Conservation (phyloP, 2,797 vertebrate genomes). For the Zonotrichia albicollis region DNA sequence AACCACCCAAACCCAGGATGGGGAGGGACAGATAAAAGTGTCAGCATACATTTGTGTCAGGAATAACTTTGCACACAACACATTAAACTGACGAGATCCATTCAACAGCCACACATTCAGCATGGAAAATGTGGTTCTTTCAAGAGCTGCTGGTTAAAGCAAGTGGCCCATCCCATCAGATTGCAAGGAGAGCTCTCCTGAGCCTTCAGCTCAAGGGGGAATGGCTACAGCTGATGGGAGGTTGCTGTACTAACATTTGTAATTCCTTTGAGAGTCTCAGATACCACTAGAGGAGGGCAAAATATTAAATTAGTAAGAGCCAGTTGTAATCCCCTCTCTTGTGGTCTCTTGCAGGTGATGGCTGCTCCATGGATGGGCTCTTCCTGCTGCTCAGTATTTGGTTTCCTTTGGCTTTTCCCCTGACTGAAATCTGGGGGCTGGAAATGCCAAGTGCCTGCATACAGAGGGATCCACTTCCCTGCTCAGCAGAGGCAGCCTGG, state of each 20-base stretch:
- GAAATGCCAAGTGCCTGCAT: neutral
- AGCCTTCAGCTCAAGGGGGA: rapidly evolving
- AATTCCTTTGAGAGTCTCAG: neutral
- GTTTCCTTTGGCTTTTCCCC: neutral
- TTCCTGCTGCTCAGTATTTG: neutral
- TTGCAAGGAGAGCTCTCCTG: neutral
- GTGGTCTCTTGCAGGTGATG: neutral
- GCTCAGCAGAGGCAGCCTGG: neutral
- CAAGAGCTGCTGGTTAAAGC: neutral
- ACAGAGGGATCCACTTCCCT: neutral
- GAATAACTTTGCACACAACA: neutral
- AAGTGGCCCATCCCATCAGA: rapidly evolving
- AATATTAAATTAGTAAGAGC: neutral
- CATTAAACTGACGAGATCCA: neutral
- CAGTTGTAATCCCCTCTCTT: neutral
- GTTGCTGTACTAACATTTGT: neutral
- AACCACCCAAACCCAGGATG: neutral
- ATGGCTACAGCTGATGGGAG: neutral
- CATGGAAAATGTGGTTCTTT: neutral
- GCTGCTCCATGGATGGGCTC: rapidly evolving
- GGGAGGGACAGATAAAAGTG: neutral
- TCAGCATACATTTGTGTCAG: neutral
- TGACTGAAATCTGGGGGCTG: neutral
- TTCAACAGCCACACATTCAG: neutral
- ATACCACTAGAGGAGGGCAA: slow-evolving; percentile 1